Conservation (phyloP, 2,113 vertebrate genomes). For the Pristiophorus japonicus region DNA sequence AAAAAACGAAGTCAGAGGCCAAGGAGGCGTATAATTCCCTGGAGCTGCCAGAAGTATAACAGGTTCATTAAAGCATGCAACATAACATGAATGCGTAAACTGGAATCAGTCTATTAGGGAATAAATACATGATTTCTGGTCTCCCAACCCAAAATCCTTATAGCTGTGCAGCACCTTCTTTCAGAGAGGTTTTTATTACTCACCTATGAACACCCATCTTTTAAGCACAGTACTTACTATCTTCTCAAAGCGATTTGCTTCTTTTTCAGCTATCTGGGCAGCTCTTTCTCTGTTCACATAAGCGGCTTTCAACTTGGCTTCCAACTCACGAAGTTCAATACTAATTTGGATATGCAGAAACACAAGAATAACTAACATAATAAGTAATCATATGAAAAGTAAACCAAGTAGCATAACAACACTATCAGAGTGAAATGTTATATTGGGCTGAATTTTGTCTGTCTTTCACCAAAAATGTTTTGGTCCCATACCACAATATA, state of each 20-base stretch:
- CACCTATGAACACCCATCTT: not conserved
- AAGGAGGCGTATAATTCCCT: not conserved
- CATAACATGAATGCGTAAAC: not conserved
- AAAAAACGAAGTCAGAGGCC: not conserved
- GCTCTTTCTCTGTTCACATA: slow-evolving; percentile 80
- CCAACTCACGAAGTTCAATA: slow-evolving; percentile 77
- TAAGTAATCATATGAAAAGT: slow-evolving; percentile 15
- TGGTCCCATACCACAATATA: not conserved
- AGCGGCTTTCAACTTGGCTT: slow-evolving; percentile 73
- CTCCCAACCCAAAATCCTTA: not conserved
- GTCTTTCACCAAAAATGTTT: not conserved
- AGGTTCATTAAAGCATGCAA: not conserved
- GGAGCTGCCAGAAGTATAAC: not conserved
- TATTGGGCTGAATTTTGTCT: not conserved
- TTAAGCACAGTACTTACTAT: slow-evolving; percentile 59
- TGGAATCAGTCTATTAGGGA: not conserved
- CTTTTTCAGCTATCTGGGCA: slow-evolving; percentile 82
- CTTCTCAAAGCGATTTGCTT: slow-evolving; percentile 63
- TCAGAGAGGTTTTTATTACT: not conserved
- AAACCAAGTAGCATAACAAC: not conserved
- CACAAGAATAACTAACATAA: slow-evolving; percentile 14
- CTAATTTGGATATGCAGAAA: slow-evolving; percentile 49
- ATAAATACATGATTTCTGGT: not conserved
- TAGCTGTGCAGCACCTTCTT: not conserved
- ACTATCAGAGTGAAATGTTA: not conserved